phyloP scores from a whole-genome alignment of 2,113 vertebrate species.

The Tapirus terrestris region DNA sequence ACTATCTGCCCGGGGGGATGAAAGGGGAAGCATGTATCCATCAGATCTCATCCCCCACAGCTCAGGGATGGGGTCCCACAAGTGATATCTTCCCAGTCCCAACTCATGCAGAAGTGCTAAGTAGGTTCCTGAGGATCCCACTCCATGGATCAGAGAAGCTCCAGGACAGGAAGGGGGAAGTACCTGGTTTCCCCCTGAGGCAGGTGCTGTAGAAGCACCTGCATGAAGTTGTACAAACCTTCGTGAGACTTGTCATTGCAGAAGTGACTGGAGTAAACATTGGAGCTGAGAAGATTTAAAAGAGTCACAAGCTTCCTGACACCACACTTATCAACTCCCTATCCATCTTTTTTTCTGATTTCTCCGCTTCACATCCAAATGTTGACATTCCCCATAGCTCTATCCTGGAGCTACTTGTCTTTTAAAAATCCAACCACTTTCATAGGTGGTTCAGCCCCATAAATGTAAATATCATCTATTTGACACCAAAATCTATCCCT shows the following conservation, averaged over 20 bases:
- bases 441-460: background rate
- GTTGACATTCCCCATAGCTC: background rate
- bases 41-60: background rate
- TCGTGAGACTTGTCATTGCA: background rate
- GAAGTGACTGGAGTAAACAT: background rate
- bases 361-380: background rate
- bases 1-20: background rate
- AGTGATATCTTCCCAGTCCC: background rate
- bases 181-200: background rate
- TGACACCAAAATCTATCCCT: background rate
- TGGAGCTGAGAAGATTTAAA: background rate
- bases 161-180: background rate
- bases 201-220: background rate
- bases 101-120: background rate
- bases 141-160: background rate
- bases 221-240: background rate
- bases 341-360: background rate
- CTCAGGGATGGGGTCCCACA: background rate
- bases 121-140: background rate
- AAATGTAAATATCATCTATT: background rate
- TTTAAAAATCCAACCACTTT: background rate
- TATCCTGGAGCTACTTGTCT: background rate
- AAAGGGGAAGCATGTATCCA: background rate
- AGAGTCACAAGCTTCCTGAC: background rate
- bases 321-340: background rate